These are phyloP conservation scores for Mellivora capensis DNA, from an alignment of 2,113 vertebrate genomes.

Conservation along the genomic window DNA sequence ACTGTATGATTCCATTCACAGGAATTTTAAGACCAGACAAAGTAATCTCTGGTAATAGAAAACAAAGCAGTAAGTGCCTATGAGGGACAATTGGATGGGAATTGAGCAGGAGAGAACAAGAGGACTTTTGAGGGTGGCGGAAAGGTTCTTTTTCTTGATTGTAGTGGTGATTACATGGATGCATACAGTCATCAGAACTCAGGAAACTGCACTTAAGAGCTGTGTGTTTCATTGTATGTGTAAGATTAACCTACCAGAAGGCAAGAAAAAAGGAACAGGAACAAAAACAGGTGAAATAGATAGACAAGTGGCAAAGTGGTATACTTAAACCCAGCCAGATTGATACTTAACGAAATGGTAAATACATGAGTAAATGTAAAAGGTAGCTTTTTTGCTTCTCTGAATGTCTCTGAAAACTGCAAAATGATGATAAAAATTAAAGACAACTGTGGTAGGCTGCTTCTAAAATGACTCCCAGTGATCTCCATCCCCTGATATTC, in stretches of 20 bases:
- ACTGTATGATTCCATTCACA: neutral
- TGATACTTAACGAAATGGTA: neutral
- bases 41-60: neutral
- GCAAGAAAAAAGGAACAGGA: neutral
- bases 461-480: neutral
- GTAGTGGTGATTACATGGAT: neutral
- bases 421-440: neutral
- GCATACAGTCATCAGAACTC: neutral
- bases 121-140: neutral
- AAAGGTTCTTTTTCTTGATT: neutral
- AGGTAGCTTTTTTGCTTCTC: neutral
- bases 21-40: neutral
- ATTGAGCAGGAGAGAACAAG: neutral
- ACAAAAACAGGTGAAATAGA: neutral
- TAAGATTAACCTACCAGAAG: neutral
- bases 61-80: neutral
- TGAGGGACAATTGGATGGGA: neutral
- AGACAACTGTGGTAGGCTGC: neutral
- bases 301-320: neutral
- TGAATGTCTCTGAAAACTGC: neutral
- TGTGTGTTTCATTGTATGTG: neutral
- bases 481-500: neutral
- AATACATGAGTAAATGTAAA: neutral
- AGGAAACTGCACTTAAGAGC: neutral
- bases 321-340: neutral